Evolutionary conservation across 2,113 vertebrate genomes (phyloP), one percentile per base, ranked within the genome.

Genomic region (Pipa parva): DNA sequence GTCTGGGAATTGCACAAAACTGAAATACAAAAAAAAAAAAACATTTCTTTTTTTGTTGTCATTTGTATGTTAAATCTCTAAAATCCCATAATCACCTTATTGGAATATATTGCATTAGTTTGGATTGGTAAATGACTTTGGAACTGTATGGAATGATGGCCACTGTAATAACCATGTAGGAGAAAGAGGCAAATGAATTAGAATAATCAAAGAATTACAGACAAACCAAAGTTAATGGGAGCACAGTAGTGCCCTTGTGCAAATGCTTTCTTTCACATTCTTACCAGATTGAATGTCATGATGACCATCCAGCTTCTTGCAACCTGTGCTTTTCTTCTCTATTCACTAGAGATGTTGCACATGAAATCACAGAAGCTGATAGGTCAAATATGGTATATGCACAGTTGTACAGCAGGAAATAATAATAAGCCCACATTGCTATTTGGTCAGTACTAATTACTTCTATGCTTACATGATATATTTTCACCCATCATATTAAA

Each of bases 151-250:
- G 28, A 5, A 18, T 3, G 11, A 6, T 29, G 7, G 11, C 27
- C 18, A 29, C 25, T 15, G 17, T 28, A 55, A 29, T 29, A 13
- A 72, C 26, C 7, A 24, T 7, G 46, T 45, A 37, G 48, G 24
- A 29, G 33, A 59, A 33, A 50, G 9, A 69, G n/a, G 45, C 27
- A 45, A 56, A 39, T 28, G 2, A 52, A 26, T 26, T 8, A 24
- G 20, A 25, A 73, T 56, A 60, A 27, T 65, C 65, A 76, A 76
- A 68, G 42, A 60, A 67, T 54, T 70, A 46, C 54, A 70, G 58
- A 82, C 81, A 82, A 92, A 95, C 91, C 93, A 96, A 95, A 97
- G 93, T 91, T 88, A 89, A 89, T 83, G 80, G 79, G 84, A 81
- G 81, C 77, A 79, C 64, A 79, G 81, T 76, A 88, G 83, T 88